Evolutionary conservation across 1,140 invertebrate genomes (phyloP), one percentile per base, ranked within the genome.

Genomic region (Drosophila tropicalis): DNA sequence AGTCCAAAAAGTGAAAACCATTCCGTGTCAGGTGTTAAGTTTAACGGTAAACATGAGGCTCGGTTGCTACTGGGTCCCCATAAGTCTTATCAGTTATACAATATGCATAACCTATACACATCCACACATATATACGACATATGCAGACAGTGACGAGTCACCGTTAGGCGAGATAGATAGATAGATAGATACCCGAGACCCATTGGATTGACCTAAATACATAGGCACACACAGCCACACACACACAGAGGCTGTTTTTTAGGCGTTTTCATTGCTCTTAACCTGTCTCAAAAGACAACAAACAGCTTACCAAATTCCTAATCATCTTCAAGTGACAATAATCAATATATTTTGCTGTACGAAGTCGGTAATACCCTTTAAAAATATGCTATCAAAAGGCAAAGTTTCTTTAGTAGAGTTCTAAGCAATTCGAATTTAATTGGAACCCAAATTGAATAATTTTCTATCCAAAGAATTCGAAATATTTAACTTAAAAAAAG

Each of bases 21-120:
- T 44, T 75, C 58, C 25, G 64, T 75, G 56, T 60, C 82, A 85
- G 83, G 82, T 89, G 83, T 76, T 80, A 89, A 87, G 19, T 44
- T 56, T 72, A 87, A 87, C 84, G 83, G 83, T 87, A 87, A 87
- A 87, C 76, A 79, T 89, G 70, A 63, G 66, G 76, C 70, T 72
- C 62, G 68, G 17, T 58, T 54, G 55, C 72, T 67, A 54, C 12
- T n/a, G 40, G 54, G 34, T 47, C 44, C 47, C 51, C 70, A 10
- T 39, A 9, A 36, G 34, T 72, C 66, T 89, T 86, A 86, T 86
- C 82, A 86, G 83, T 86, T 83, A 83, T 72, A 80, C 76, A 89
- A 87, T 79, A 58, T 57, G 13, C 63, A 54, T 32, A 19, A 41
- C 22, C 17, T 19, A 34, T 5, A 25, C 22, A 25, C 13, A n/a